Conservation (phyloP, 2,113 vertebrate genomes). For the Cephalopterus ornatus region DNA sequence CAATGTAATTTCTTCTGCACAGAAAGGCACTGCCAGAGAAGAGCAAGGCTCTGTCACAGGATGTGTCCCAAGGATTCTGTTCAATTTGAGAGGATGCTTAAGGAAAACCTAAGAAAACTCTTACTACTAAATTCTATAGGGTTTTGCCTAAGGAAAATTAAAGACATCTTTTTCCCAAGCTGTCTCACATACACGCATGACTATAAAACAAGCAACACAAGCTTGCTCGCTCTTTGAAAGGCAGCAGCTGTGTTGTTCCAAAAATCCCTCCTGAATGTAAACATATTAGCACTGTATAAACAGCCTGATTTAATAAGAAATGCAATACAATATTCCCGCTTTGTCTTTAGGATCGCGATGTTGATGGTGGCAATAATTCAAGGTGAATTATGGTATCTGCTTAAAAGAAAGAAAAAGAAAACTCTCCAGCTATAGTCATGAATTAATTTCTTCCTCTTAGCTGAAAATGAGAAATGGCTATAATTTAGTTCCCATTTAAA, state of each 20-base stretch:
- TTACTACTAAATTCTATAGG: background rate
- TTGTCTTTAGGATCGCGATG: conserved; percentile 25
- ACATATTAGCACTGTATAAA: conserved; percentile 62
- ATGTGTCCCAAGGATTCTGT: background rate
- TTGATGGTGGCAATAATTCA: conserved; percentile 40
- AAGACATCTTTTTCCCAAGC: conserved; percentile 20
- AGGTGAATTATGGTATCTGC: conserved; percentile 52
- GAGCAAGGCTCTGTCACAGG: background rate
- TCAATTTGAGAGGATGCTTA: background rate
- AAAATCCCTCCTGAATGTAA: conserved; percentile 53
- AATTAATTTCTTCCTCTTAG: conserved; percentile 65
- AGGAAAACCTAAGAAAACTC: background rate
- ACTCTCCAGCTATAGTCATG: conserved; percentile 21
- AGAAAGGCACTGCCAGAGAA: background rate
- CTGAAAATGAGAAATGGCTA: conserved; percentile 65
- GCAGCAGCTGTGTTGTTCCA: conserved; percentile 61
- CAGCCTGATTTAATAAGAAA: conserved; percentile 56
- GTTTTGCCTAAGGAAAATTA: conserved; percentile 44
- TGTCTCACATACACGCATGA: background rate
- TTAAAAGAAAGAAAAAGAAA: conserved; percentile 29
- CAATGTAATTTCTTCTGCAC: background rate
- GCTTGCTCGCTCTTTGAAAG: conserved; percentile 42
- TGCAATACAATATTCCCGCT: conserved; percentile 33
- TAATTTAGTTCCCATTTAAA: conserved; percentile 67
- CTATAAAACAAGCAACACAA: conserved; percentile 7